These are phyloP conservation scores for Cassiopea andromeda DNA, from an alignment of 30 jellyfish, hydroid and myxozoan species.

Conservation along the genomic window DNA sequence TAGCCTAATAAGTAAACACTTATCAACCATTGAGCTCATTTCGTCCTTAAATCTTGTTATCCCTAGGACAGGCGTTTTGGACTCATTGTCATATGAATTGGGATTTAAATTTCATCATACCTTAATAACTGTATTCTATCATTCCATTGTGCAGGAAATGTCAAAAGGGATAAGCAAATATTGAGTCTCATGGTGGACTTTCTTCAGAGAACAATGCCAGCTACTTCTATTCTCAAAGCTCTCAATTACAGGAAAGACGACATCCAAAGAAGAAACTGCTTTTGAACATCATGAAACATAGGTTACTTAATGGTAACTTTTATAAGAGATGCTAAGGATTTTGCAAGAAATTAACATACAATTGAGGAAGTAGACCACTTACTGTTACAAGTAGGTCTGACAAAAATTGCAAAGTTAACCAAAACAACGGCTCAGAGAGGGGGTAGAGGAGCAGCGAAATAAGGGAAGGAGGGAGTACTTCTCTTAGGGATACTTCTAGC, in stretches of 20 bases:
- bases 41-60: neutral
- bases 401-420: too few species aligned
- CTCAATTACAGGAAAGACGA: neutral
- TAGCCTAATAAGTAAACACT: neutral
- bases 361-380: too few species aligned
- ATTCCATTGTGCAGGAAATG: neutral
- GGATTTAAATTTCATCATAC: neutral
- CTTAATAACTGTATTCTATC: neutral
- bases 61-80: slow-evolving; percentile 1
- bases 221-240: neutral
- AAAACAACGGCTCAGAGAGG: too few species aligned
- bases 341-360: too few species aligned
- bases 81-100: neutral
- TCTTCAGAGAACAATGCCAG: neutral
- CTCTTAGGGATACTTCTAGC: too few species aligned
- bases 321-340: too few species aligned
- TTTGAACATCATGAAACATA: too few species aligned
- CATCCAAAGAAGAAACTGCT: too few species aligned
- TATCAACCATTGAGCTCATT: neutral
- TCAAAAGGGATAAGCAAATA: neutral
- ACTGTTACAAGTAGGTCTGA: too few species aligned
- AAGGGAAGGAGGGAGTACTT: too few species aligned
- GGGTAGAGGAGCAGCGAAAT: too few species aligned
- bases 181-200: neutral
- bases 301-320: too few species aligned